Evolutionary conservation across 2,888 invertebrate species (phyloP).

Genomic region (Zygaena filipendulae): DNA sequence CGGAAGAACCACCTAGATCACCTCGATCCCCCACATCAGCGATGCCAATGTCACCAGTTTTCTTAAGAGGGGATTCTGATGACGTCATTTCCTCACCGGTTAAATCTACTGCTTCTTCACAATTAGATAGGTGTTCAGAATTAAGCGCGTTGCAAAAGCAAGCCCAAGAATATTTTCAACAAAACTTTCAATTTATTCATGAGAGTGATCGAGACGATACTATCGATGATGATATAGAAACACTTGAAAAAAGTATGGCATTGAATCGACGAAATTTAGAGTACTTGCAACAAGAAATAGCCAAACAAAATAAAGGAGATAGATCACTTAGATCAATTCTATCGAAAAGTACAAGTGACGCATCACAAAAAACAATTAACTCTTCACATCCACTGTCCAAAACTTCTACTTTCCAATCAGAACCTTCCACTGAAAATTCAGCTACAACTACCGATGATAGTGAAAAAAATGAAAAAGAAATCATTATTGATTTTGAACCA

Average conservation of each 20-base stretch:
- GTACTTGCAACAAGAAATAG: slow-evolving; percentile 63
- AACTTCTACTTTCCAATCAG: slow-evolving; percentile 63
- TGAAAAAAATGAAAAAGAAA: slow-evolving; percentile 79
- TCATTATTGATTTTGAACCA: slow-evolving; percentile 90
- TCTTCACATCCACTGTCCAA: slow-evolving; percentile 54
- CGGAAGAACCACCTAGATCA: slow-evolving; percentile 85
- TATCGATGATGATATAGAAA: slow-evolving; percentile 61
- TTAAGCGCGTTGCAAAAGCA: slow-evolving; percentile 46
- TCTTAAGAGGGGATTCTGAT: slow-evolving; percentile 50
- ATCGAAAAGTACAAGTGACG: slow-evolving; percentile 55
- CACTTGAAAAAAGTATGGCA: slow-evolving; percentile 63
- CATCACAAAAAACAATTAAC: slow-evolving; percentile 51
- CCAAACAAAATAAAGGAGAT: slow-evolving; percentile 53
- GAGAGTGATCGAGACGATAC: slow-evolving; percentile 65
- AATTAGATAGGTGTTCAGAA: slow-evolving; percentile 54
- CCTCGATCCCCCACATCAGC: slow-evolving; percentile 70
- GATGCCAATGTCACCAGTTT: slow-evolving; percentile 53
- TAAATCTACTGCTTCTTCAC: slow-evolving; percentile 50
- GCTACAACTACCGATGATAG: slow-evolving; percentile 63
- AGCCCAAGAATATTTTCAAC: slow-evolving; percentile 63
- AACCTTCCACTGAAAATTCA: slow-evolving; percentile 62
- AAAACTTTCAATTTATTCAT: slow-evolving; percentile 64
- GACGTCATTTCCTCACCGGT: slow-evolving; percentile 52
- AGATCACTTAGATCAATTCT: slow-evolving; percentile 47
- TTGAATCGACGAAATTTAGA: slow-evolving; percentile 59